These are phyloP conservation scores for Dryocosmus kuriphilus DNA, from an alignment of 2,888 invertebrate species.

Conservation along the genomic window DNA sequence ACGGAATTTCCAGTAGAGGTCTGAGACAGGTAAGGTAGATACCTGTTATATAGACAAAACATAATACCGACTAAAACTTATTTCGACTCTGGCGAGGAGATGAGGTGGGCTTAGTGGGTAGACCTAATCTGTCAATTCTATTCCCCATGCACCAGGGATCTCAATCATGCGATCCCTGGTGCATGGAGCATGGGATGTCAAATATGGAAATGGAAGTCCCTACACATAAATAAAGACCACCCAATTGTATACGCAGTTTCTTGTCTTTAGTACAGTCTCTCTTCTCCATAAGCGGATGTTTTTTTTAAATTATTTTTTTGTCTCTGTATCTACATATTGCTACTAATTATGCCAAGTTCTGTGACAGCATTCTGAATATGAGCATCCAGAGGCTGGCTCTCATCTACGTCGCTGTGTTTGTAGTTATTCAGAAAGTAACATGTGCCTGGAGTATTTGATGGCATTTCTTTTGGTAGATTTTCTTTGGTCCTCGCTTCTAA, in stretches of 20 bases:
- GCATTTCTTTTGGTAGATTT: slow-evolving; percentile 92
- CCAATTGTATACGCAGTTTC: background rate
- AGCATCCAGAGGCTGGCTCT: slow-evolving; percentile 81
- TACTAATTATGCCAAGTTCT: slow-evolving; percentile 81
- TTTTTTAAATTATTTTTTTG: slow-evolving; percentile 14
- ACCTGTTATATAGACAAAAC: no score
- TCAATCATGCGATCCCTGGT: no score
- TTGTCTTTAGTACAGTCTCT: background rate
- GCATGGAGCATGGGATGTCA: no score
- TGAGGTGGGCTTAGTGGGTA: no score
- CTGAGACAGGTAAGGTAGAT: no score
- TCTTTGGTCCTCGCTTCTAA: slow-evolving; percentile 87
- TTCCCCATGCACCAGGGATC: no score
- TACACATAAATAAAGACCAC: no score
- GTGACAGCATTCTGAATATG: slow-evolving; percentile 85
- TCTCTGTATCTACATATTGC: slow-evolving; percentile 70
- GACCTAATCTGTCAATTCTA: no score
- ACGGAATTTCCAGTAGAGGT: no score
- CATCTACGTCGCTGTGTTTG: slow-evolving; percentile 84
- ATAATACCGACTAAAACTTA: no score
- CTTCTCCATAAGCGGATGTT: background rate
- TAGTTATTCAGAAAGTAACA: slow-evolving; percentile 92
- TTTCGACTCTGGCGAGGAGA: no score
- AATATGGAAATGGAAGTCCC: no score
- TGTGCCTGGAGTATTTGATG: slow-evolving; percentile 87